Percentiles rank a stretch among this genome's conserved stretches.
phyloP scores from a whole-genome alignment of 2,113 vertebrate species.

The Macrotus californicus region DNA sequence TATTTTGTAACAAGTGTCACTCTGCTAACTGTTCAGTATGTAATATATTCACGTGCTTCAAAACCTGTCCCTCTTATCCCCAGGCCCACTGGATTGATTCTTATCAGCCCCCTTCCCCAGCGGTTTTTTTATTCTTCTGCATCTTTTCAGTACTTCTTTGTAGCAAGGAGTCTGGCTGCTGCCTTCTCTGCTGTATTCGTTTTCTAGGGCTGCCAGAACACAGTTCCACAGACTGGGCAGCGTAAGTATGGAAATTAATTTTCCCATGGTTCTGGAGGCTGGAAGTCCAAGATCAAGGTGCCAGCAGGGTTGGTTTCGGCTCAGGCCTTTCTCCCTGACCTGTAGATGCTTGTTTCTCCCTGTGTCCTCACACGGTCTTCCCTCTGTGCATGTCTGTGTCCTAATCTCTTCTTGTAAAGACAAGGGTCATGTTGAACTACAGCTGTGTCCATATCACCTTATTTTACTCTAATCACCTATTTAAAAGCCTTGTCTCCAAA shows the following conservation, averaged over 20 bases:
- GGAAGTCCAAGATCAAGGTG: not conserved
- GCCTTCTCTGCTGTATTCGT: not conserved
- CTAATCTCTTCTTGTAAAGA: too few species aligned
- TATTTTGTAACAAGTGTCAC: fast-evolving
- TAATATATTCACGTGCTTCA: too few species aligned
- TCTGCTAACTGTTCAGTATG: not conserved
- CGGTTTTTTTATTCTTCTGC: not conserved
- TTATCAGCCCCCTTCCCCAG: fast-evolving
- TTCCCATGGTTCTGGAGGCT: not conserved
- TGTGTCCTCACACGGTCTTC: not conserved
- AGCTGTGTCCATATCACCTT: not conserved
- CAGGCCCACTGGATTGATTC: fast-evolving
- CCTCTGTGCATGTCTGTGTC: too few species aligned
- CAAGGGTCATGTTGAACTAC: too few species aligned
- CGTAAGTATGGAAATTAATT: not conserved
- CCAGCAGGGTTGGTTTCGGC: too few species aligned
- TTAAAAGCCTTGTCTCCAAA: not conserved
- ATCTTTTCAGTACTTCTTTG: fast-evolving
- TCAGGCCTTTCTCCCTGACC: too few species aligned
- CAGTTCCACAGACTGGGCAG: fast-evolving
- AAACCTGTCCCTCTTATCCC: too few species aligned
- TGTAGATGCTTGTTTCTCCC: fast-evolving
- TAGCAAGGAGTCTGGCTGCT: not conserved
- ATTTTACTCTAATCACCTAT: not conserved
- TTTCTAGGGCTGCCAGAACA: too few species aligned